Conservation (phyloP, 2,797 vertebrate genomes). For the Alectoris magna region DNA sequence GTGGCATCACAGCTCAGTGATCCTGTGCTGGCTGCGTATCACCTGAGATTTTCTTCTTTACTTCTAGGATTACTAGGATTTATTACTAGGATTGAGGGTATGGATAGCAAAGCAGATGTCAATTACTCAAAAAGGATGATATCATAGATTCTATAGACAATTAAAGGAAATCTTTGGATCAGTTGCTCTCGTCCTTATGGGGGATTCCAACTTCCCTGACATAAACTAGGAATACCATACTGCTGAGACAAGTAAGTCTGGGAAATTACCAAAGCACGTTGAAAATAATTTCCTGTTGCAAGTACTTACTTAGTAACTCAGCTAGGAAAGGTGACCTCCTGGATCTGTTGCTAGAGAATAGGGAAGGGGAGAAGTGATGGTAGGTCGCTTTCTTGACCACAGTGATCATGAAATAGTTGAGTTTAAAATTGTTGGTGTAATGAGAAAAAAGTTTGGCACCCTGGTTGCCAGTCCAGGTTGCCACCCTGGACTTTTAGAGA, state of each 20-base stretch:
- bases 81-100: not conserved
- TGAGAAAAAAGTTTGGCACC: not conserved
- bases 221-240: not conserved
- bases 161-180: not conserved
- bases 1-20: not conserved
- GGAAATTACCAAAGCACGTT: not conserved
- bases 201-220: not conserved
- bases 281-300: not conserved
- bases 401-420: not conserved
- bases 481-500: not conserved
- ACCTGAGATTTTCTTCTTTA: not conserved
- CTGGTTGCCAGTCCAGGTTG: not conserved
- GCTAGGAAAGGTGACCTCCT: not conserved
- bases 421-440: not conserved
- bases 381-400: not conserved
- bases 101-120: not conserved
- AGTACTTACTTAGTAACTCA: not conserved
- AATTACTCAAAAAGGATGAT: not conserved
- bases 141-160: not conserved
- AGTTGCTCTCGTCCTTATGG: not conserved
- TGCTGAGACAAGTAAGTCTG: not conserved
- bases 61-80: too few species aligned
- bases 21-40: not conserved
- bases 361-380: not conserved
- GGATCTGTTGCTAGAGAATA: not conserved